These are phyloP conservation scores for Meloidogyne floridensis DNA, from an alignment of 1,140 invertebrate species.

Conservation along the genomic window DNA sequence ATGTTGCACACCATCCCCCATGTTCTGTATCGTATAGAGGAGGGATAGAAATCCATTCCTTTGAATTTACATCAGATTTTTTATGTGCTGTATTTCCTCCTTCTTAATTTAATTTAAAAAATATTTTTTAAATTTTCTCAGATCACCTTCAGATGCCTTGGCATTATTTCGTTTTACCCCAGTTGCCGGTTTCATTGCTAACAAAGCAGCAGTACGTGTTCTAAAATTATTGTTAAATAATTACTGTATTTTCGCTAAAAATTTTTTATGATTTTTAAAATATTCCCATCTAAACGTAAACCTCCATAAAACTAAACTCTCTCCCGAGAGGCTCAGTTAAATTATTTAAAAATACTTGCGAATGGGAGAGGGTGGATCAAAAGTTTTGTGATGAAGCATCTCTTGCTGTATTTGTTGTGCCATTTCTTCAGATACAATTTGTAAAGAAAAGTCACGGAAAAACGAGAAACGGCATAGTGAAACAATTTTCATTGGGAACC, in stretches of 20 bases:
- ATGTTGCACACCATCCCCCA: conserved; percentile 61
- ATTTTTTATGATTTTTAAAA: background rate
- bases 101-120: conserved; percentile 23
- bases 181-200: conserved; percentile 56
- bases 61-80: conserved; percentile 65
- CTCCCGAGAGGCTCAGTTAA: background rate
- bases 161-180: conserved; percentile 57
- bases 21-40: conserved; percentile 57
- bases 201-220: conserved; percentile 51
- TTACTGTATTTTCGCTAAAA: background rate
- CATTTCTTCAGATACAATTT: conserved; percentile 64
- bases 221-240: background rate
- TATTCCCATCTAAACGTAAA: no score
- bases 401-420: conserved; percentile 65
- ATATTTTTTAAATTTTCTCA: background rate
- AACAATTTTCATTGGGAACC: conserved; percentile 54
- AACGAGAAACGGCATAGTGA: conserved; percentile 51
- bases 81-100: conserved; percentile 65
- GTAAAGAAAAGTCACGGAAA: conserved; percentile 50
- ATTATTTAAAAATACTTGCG: conserved; percentile 19
- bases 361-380: conserved; percentile 57
- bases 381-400: conserved; percentile 57
- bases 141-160: conserved; percentile 53
- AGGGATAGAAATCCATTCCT: conserved; percentile 64
- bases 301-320: no score